phyloP scores from a whole-genome alignment of 2,113 vertebrate species.

The Merops nubicus region DNA sequence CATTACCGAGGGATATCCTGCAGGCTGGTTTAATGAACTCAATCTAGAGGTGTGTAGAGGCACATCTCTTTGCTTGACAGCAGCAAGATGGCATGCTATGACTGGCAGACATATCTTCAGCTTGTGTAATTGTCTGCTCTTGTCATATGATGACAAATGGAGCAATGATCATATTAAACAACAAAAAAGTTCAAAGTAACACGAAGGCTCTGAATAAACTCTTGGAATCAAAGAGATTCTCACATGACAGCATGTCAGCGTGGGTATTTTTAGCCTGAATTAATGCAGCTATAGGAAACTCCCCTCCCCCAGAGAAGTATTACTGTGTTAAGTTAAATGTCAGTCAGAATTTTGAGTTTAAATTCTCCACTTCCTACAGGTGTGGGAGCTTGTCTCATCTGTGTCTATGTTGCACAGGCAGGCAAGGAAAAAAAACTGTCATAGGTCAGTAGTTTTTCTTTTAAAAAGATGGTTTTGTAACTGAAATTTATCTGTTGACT shows the following conservation, averaged over 20 bases:
- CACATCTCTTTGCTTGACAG: constrained; percentile 61
- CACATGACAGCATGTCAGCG: constrained; percentile 64
- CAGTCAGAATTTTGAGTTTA: constrained; percentile 48
- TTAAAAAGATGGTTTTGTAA: background rate
- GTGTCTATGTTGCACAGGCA: background rate
- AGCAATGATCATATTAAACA: constrained; percentile 66
- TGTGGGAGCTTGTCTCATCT: background rate
- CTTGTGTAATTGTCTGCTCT: constrained; percentile 55
- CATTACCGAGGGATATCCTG: constrained; percentile 51
- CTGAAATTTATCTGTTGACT: background rate
- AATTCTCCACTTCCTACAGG: constrained; percentile 25
- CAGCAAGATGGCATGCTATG: constrained; percentile 64
- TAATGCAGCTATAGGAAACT: constrained; percentile 65
- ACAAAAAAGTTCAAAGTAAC: constrained; percentile 70
- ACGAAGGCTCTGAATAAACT: constrained; percentile 64
- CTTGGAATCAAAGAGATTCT: constrained; percentile 65
- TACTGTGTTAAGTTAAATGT: background rate
- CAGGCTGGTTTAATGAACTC: constrained; percentile 65
- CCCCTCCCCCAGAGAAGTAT: constrained; percentile 56
- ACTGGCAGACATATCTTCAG: constrained; percentile 63
- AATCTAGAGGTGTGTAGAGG: constrained; percentile 57
- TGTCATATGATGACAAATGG: constrained; percentile 56
- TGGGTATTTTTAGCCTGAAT: constrained; percentile 67
- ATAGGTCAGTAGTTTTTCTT: background rate
- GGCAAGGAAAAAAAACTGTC: background rate